Conservation (phyloP, 2,888 invertebrate genomes). For the Laspeyria flexula region DNA sequence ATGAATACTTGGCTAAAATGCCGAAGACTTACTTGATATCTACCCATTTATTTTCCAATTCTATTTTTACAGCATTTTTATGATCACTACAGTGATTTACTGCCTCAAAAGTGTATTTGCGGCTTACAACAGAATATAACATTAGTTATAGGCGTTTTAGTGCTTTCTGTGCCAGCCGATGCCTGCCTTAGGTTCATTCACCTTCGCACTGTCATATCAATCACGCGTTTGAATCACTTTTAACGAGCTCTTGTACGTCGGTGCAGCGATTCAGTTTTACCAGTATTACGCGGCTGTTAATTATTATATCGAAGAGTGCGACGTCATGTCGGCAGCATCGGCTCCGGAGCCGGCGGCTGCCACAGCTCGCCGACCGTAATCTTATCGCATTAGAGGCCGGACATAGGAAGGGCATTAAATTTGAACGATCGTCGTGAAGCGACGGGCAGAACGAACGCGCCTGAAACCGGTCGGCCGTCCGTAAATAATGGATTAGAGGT, state of each 20-base stretch:
- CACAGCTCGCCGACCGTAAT: conserved; percentile 67
- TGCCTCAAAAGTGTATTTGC: conserved; percentile 62
- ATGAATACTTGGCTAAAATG: conserved; percentile 11
- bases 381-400: conserved; percentile 83
- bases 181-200: conserved; percentile 65
- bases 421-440: conserved; percentile 80
- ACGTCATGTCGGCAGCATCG: conserved; percentile 11
- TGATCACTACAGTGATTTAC: conserved; percentile 63
- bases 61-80: conserved; percentile 66
- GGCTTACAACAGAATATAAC: conserved; percentile 67
- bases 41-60: conserved; percentile 52
- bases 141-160: conserved; percentile 65
- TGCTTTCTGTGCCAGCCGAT: conserved; percentile 63
- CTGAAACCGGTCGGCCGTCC: conserved; percentile 84
- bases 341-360: conserved; percentile 38
- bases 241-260: conserved; percentile 39
- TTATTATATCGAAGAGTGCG: conserved; percentile 34
- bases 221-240: conserved; percentile 49
- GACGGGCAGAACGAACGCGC: conserved; percentile 79
- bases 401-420: conserved; percentile 85
- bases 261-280: conserved; percentile 23
- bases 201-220: conserved; percentile 59
- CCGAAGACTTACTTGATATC: conserved; percentile 23
- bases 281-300: conserved; percentile 27
- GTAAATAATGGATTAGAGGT: conserved; percentile 85